Evolutionary conservation across 1,140 invertebrate genomes (phyloP).

Genomic region (Ceratosolen solmsi): DNA sequence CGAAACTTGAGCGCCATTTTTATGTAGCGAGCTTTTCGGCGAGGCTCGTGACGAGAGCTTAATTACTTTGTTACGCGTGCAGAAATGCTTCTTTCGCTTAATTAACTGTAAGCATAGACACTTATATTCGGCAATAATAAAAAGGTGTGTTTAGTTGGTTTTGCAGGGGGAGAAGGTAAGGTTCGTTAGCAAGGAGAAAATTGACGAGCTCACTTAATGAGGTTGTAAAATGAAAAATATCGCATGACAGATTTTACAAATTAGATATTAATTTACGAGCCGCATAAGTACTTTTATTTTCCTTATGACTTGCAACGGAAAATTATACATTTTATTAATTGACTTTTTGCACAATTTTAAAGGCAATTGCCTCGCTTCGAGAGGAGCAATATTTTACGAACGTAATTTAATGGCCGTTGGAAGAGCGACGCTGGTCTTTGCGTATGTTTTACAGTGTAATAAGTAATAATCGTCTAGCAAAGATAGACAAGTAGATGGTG

Average conservation of each 20-base stretch:
- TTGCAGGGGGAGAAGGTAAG: too few relatives aligned
- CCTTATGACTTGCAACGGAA: neutral
- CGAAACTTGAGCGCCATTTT: too few relatives aligned
- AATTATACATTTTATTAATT: conserved; percentile 43
- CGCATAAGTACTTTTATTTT: neutral
- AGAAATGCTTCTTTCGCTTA: neutral
- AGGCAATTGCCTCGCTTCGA: neutral
- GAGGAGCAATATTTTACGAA: neutral
- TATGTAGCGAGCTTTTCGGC: neutral
- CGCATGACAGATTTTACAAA: neutral
- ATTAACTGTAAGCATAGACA: neutral
- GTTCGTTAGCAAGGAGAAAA: neutral
- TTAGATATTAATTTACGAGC: conserved; percentile 27
- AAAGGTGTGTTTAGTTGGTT: too few relatives aligned
- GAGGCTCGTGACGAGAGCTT: neutral
- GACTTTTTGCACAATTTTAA: conserved; percentile 47
- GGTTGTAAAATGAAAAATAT: neutral
- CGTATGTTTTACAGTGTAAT: conserved; percentile 34
- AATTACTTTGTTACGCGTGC: neutral
- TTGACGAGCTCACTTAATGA: neutral
- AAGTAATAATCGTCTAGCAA: conserved; percentile 20
- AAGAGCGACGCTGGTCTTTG: neutral
- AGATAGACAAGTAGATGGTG: neutral
- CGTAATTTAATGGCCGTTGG: neutral
- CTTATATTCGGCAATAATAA: too few relatives aligned